Evolutionary conservation across 2,888 invertebrate genomes (phyloP), one percentile per base, ranked within the genome.

Genomic region (Lycocerus yunnanus): DNA sequence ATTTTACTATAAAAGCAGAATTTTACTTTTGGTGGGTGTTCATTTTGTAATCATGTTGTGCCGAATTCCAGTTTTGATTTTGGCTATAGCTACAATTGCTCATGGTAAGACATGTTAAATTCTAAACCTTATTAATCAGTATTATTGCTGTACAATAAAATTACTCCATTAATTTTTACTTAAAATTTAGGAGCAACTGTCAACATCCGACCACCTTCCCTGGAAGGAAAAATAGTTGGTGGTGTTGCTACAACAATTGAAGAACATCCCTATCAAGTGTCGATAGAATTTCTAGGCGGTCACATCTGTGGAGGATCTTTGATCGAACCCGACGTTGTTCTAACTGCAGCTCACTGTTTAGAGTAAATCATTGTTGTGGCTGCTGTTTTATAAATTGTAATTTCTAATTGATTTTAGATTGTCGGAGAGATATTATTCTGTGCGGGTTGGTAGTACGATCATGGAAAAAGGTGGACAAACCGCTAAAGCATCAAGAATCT

Each of bases 211-310:
- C 43, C n/a, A 43, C 43, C 3, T 43, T n/a, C 43, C 43, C n/a
- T 43, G 43, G 43, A 43, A 43, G 43, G 43, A 43, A 43, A n/a
- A n/a, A 43, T 43, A 43, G 43, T 43, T 43, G 43, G 43, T 1
- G 43, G 58, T 67, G 15, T n/a, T 14, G 6, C 20, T 13, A 67
- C 67, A 5, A 67, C 67, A 15, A 67, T 67, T 8, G 67, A 67
- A 67, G 67, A 67, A 18, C 18, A 67, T 43, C 67, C 67, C 1
- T 67, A 67, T 11, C 67, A 67, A 18, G 15, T 67, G 8, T 67
- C 67, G 9, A 43, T 67, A 2, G 27, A 67, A 58, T 13, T 15
- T 3, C 13, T 43, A 2, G 67, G 15, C 6, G 15, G 18, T 8
- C 67, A 67, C n/a, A 16, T 13, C 15, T 67, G 67, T 15, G 67